Conservation (phyloP, 2,797 vertebrate genomes). For the Scarus forsteni region DNA sequence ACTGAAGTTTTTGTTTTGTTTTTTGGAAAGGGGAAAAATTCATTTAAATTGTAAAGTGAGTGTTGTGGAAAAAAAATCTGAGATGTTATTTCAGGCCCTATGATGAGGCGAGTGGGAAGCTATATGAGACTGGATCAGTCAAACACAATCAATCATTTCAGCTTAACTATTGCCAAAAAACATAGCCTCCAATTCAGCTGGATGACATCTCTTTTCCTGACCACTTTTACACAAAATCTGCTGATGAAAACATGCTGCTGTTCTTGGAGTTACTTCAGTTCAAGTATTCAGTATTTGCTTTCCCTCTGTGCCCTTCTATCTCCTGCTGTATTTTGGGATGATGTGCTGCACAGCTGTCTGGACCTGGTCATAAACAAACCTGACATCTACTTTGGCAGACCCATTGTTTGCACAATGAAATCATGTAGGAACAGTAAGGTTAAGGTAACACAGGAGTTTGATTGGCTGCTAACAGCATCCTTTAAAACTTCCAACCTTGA, state of each 20-base stretch:
- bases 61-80: too few relatives aligned
- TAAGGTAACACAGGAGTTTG: background rate
- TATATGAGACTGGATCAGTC: too few relatives aligned
- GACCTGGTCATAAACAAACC: constrained; percentile 16
- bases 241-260: background rate
- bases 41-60: too few relatives aligned
- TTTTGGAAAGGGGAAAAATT: too few relatives aligned
- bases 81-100: too few relatives aligned
- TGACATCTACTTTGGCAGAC: background rate
- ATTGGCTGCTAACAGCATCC: background rate
- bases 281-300: background rate
- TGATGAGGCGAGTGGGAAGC: too few relatives aligned
- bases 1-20: too few relatives aligned
- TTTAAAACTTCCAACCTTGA: constrained; percentile 6
- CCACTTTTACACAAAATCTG: too few relatives aligned
- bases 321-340: background rate
- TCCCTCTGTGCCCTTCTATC: background rate
- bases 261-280: background rate
- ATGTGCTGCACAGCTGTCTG: background rate
- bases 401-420: background rate
- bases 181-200: too few relatives aligned
- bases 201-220: too few relatives aligned
- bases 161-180: too few relatives aligned
- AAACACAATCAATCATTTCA: too few relatives aligned
- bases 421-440: background rate